A percentile compares a stretch with the other conserved stretches of the same genome.
Conservation (phyloP, 2,888 invertebrate species). For the Macrosoma leucophasiata region DNA sequence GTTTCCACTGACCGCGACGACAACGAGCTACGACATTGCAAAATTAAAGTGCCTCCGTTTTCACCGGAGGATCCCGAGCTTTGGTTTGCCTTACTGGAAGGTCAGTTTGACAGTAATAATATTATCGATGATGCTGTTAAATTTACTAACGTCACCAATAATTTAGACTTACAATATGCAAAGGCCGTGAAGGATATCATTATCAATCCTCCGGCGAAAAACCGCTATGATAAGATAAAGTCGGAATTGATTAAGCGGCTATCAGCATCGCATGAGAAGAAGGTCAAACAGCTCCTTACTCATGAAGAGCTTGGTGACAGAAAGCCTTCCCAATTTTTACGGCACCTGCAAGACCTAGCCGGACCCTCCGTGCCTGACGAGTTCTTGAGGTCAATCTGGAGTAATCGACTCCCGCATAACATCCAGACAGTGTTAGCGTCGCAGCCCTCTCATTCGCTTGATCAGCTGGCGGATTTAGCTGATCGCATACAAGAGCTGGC, state of each 20-base stretch:
- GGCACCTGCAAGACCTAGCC: constrained; percentile 12
- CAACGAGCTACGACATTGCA: not conserved
- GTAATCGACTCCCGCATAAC: constrained; percentile 11
- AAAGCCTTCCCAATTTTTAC: constrained; percentile 23
- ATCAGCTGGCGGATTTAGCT: constrained; percentile 16
- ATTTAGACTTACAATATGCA: constrained; percentile 1
- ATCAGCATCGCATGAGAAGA: constrained; percentile 5
- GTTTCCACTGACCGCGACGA: not conserved
- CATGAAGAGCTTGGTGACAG: constrained; percentile 24
- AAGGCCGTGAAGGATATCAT: constrained; percentile 5
- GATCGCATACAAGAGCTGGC: constrained; percentile 17
- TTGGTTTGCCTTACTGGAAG: constrained; percentile 5
- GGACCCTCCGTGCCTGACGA: constrained; percentile 16
- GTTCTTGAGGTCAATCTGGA: constrained; percentile 17
- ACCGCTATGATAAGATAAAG: constrained; percentile 2
- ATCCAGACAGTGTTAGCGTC: constrained; percentile 17
- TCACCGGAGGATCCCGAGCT: constrained; percentile 5
- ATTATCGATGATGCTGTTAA: constrained; percentile 1
- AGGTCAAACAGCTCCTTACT: constrained; percentile 18
- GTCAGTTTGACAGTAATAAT: not conserved
- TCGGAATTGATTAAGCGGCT: constrained; percentile 19
- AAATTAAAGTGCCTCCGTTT: constrained; percentile 2
- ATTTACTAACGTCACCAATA: not conserved
- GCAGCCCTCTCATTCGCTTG: constrained; percentile 10
- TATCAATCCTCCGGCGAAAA: not conserved